phyloP scores from a whole-genome alignment of 2,113 vertebrate genomes.

The Siniperca knerii region DNA sequence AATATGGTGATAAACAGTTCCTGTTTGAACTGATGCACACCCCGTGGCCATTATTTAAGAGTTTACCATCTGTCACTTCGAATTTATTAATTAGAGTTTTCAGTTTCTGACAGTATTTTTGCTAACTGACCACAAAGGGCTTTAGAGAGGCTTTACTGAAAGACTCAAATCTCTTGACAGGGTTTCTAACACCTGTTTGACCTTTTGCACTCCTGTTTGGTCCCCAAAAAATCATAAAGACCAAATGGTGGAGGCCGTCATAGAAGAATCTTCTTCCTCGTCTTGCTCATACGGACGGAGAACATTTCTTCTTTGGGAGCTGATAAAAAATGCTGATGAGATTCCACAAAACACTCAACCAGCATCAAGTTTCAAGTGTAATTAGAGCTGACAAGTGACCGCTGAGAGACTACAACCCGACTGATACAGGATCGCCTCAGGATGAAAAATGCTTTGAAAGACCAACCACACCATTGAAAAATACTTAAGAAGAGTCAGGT shows the following conservation, averaged over 20 bases:
- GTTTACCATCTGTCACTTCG: neutral
- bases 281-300: neutral
- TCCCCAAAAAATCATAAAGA: neutral
- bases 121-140: no score
- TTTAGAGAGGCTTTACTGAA: neutral
- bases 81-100: neutral
- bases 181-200: constrained; percentile 21
- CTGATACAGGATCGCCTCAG: neutral
- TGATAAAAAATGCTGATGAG: neutral
- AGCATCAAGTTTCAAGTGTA: neutral
- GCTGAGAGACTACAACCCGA: neutral
- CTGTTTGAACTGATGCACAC: no score
- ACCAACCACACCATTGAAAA: neutral
- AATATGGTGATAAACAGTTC: no score
- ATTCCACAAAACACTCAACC: no score
- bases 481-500: neutral
- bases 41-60: neutral
- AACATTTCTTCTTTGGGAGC: neutral
- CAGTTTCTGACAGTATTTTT: neutral
- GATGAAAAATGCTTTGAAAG: neutral
- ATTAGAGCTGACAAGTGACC: neutral
- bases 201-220: neutral
- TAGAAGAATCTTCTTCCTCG: neutral
- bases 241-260: neutral
- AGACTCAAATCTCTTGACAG: neutral